These are phyloP conservation scores for Mastomys natalensis DNA, from an alignment of 2,113 vertebrate species.

Conservation along the genomic window DNA sequence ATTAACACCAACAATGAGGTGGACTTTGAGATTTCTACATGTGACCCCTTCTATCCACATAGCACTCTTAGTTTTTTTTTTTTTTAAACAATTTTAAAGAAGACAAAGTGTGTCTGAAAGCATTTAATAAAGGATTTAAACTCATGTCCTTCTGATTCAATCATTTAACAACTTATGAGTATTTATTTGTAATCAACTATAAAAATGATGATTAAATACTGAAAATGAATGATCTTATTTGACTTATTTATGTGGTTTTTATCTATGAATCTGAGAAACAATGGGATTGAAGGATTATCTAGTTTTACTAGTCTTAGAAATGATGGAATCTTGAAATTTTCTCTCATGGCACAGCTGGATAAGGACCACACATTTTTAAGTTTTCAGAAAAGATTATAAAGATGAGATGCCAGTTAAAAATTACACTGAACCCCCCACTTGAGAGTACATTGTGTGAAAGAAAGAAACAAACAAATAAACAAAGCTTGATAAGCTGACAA, in stretches of 20 bases:
- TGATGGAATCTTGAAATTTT: not conserved
- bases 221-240: not conserved
- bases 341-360: not conserved
- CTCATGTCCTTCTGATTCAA: not conserved
- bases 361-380: not conserved
- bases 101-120: not conserved
- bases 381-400: not conserved
- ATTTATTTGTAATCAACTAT: not conserved
- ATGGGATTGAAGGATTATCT: not conserved
- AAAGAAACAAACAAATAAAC: not conserved
- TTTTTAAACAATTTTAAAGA: not conserved
- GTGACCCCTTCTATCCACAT: not conserved
- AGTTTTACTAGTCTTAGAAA: constrained; percentile 4
- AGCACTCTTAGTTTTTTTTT: not conserved
- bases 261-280: constrained; percentile 3
- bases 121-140: not conserved
- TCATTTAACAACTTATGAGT: not conserved
- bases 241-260: not conserved
- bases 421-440: not conserved
- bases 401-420: not conserved
- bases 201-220: not conserved
- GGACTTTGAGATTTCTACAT: not conserved
- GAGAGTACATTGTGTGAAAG: not conserved
- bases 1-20: not conserved
- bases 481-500: too few relatives aligned